phyloP scores from a whole-genome alignment of 2,888 invertebrate species.

The Hirtodrosophila alboralis region DNA sequence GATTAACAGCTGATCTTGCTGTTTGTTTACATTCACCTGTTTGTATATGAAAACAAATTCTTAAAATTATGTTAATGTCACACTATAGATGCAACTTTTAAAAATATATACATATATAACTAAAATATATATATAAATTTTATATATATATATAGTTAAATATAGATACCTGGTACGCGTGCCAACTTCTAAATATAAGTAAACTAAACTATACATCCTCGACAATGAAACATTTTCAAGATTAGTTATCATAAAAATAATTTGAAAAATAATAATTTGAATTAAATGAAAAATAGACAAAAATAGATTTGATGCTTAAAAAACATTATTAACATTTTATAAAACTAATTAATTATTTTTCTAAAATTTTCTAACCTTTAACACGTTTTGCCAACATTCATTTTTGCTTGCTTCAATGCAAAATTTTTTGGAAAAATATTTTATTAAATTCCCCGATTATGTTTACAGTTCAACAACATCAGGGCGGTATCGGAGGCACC shows the following conservation, averaged over 20 bases:
- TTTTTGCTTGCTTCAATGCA: slow-evolving; percentile 3
- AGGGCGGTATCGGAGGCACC: slow-evolving; percentile 76
- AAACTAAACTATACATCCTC: slow-evolving; percentile 13
- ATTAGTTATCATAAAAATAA: slow-evolving; percentile 3
- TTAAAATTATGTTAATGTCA: slow-evolving; percentile 39
- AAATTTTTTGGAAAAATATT: background rate
- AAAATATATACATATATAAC: slow-evolving; percentile 15
- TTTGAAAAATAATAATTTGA: too few species aligned
- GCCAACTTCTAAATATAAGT: slow-evolving; percentile 58
- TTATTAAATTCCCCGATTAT: slow-evolving; percentile 24
- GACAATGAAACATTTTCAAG: slow-evolving; percentile 17
- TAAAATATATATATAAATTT: slow-evolving; percentile 5
- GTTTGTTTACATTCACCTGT: slow-evolving; percentile 54
- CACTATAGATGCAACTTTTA: slow-evolving; percentile 31
- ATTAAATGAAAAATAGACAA: background rate
- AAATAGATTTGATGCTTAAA: too few species aligned
- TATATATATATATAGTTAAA: slow-evolving; percentile 17
- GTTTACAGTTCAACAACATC: slow-evolving; percentile 77
- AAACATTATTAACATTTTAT: too few species aligned
- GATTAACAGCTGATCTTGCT: slow-evolving; percentile 39
- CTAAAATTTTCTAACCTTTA: too few species aligned
- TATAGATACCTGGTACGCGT: slow-evolving; percentile 37
- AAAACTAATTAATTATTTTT: too few species aligned
- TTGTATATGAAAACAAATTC: slow-evolving; percentile 17
- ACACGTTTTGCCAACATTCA: background rate